These are phyloP conservation scores for Alentia gelatinosa DNA, from an alignment of 2,888 invertebrate species.

Conservation along the genomic window DNA sequence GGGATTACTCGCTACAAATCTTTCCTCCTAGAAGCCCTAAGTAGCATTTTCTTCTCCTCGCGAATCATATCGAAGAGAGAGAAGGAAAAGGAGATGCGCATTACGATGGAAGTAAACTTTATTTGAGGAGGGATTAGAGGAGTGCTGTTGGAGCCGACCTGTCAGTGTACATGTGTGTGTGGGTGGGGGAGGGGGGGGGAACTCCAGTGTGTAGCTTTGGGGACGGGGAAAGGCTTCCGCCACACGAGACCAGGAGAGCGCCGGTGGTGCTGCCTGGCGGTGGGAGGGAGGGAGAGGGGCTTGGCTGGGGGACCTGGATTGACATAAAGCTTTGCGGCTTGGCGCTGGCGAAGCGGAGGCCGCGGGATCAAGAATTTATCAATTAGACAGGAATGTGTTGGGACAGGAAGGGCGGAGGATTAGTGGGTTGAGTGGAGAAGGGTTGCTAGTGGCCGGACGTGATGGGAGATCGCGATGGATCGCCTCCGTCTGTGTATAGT, in stretches of 20 bases:
- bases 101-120: not conserved
- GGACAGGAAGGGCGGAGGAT: not conserved
- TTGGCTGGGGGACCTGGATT: not conserved
- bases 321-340: not conserved
- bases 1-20: no score
- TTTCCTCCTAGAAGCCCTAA: not conserved
- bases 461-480: not conserved
- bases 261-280: not conserved
- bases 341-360: not conserved
- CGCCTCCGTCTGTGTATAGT: not conserved
- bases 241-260: not conserved
- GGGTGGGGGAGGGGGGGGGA: not conserved
- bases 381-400: conserved; percentile 21
- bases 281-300: not conserved
- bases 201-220: not conserved
- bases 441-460: not conserved
- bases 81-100: no score
- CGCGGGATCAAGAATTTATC: conserved; percentile 33
- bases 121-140: not conserved
- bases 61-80: no score
- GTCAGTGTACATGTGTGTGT: not conserved
- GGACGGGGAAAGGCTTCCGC: not conserved
- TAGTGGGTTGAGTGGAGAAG: not conserved
- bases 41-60: not conserved
- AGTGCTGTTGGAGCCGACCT: not conserved